A percentile compares a stretch with the other conserved stretches of the same genome.
phyloP scores from a whole-genome alignment of 2,797 vertebrate species.

The Chaenodraco wilsoni region DNA sequence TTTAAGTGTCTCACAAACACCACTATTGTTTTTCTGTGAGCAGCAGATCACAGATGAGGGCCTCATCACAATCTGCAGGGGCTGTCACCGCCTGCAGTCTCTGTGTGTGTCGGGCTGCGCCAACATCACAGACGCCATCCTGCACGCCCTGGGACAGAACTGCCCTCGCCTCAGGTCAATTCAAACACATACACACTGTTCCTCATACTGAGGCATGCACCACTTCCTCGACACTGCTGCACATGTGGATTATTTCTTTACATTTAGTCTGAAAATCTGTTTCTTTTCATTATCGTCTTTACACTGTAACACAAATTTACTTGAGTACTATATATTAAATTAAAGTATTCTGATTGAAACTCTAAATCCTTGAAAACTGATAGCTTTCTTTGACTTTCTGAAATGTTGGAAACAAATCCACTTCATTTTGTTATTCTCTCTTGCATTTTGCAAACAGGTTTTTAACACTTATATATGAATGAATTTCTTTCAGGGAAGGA shows the following conservation, averaged over 20 bases:
- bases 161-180: slow-evolving; percentile 93
- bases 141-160: slow-evolving; percentile 97
- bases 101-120: slow-evolving; percentile 96
- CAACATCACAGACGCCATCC: slow-evolving; percentile 97
- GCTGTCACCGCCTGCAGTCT: slow-evolving; percentile 96
- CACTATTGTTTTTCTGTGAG: slow-evolving; percentile 52
- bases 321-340: neutral
- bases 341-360: neutral
- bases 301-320: neutral
- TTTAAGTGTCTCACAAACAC: slow-evolving; percentile 17
- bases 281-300: neutral
- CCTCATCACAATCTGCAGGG: slow-evolving; percentile 97
- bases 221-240: neutral
- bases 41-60: slow-evolving; percentile 99
- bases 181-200: slow-evolving; percentile 3
- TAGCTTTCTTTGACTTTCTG: neutral
- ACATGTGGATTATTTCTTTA: neutral
- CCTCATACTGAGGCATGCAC: neutral
- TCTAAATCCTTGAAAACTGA: neutral
- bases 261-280: neutral
- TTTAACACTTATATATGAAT: neutral
- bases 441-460: neutral
- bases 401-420: neutral
- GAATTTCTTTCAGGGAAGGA: neutral
- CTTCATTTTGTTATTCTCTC: neutral